phyloP scores from a whole-genome alignment of 2,888 invertebrate genomes.

The Mystacides longicornis region DNA sequence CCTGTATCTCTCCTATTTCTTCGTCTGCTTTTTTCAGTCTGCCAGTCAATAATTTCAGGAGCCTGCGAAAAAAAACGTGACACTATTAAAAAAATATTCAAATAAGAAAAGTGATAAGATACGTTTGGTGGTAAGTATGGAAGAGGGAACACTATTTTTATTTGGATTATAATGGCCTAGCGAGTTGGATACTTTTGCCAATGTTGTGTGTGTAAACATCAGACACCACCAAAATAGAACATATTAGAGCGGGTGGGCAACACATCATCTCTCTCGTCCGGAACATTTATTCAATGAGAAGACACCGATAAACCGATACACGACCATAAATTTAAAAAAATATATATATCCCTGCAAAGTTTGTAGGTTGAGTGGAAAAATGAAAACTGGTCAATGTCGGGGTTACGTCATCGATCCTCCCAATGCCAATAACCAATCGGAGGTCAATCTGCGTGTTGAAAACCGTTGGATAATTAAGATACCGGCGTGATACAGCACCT shows the following conservation, averaged over 20 bases:
- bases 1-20: slow-evolving; percentile 70
- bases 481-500: slow-evolving; percentile 12
- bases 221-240: slow-evolving; percentile 17
- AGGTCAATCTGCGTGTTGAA: background rate
- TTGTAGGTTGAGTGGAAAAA: no score
- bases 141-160: slow-evolving; percentile 21
- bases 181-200: slow-evolving; percentile 19
- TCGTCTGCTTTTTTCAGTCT: slow-evolving; percentile 67
- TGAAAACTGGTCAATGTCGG: background rate
- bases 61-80: slow-evolving; percentile 52
- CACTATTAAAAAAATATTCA: slow-evolving; percentile 7
- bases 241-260: slow-evolving; percentile 12
- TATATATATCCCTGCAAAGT: background rate
- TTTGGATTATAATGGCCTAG: slow-evolving; percentile 23
- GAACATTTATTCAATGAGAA: background rate
- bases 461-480: background rate
- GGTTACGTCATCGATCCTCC: background rate
- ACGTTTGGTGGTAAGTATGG: slow-evolving; percentile 11
- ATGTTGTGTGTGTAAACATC: slow-evolving; percentile 21
- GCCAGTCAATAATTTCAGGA: slow-evolving; percentile 69
- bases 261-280: background rate
- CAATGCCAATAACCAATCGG: background rate
- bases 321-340: background rate
- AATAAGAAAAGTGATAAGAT: background rate
- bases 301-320: background rate